These are phyloP conservation scores for Cartodere bifasciata DNA, from an alignment of 2,888 invertebrate genomes.

Conservation along the genomic window DNA sequence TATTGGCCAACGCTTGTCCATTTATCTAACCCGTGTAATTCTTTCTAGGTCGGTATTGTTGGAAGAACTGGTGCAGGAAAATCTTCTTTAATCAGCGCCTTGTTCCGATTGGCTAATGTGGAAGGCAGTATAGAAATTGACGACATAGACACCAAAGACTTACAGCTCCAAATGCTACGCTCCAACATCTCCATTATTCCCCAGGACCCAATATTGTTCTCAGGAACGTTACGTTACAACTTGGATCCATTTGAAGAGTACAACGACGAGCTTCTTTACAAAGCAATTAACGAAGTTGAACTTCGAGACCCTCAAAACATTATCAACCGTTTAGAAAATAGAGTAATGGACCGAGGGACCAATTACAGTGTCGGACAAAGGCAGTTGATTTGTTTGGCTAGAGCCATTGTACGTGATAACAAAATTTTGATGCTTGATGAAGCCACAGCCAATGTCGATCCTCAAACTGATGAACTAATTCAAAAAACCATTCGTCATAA, in stretches of 20 bases:
- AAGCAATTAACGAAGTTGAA: conserved; percentile 62
- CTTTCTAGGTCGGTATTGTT: conserved; percentile 39
- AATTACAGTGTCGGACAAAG: conserved; percentile 86
- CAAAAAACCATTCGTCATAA: conserved; percentile 62
- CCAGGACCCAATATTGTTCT: conserved; percentile 58
- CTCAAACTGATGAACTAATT: conserved; percentile 66
- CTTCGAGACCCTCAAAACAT: conserved; percentile 53
- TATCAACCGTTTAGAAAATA: conserved; percentile 48
- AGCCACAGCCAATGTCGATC: conserved; percentile 88
- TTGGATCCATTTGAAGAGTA: conserved; percentile 63
- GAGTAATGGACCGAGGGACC: conserved; percentile 63
- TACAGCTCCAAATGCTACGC: conserved; percentile 44
- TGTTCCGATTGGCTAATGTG: conserved; percentile 44
- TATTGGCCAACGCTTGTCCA: too few relatives aligned
- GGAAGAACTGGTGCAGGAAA: conserved; percentile 49
- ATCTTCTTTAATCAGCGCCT: conserved; percentile 38
- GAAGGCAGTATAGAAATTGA: conserved; percentile 43
- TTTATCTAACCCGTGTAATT: too few relatives aligned
- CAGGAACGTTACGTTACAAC: conserved; percentile 59
- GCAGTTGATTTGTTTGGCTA: conserved; percentile 78
- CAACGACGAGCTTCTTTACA: conserved; percentile 55
- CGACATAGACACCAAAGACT: conserved; percentile 32
- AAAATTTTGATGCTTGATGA: conserved; percentile 80
- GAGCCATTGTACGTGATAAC: conserved; percentile 76
- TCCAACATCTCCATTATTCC: conserved; percentile 50